phyloP scores from a whole-genome alignment of 2,797 vertebrate species.

The Apodemus agrarius region DNA sequence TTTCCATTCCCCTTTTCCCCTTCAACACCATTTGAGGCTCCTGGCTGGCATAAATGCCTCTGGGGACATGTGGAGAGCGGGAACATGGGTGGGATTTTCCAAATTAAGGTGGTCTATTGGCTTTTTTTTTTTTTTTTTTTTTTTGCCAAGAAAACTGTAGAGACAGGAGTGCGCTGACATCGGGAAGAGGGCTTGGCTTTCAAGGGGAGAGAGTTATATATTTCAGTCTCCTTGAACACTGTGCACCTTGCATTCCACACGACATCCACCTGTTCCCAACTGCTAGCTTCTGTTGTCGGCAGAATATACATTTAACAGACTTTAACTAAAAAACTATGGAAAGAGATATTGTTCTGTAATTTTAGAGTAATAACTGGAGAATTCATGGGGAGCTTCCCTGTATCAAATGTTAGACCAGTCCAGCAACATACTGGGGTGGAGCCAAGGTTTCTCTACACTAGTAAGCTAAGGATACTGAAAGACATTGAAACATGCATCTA shows the following conservation, averaged over 20 bases:
- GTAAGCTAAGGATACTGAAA: background rate
- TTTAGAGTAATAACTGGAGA: background rate
- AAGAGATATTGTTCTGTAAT: background rate
- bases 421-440: background rate
- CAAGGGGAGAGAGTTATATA: background rate
- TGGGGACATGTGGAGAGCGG: conserved; percentile 10
- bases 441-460: background rate
- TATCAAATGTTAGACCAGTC: background rate
- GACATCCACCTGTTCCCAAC: background rate
- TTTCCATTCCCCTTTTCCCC: conserved; percentile 29
- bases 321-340: background rate
- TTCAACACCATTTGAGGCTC: conserved; percentile 54
- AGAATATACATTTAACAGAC: background rate
- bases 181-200: conserved; percentile 46
- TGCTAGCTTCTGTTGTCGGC: background rate
- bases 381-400: background rate
- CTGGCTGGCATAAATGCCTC: conserved; percentile 59
- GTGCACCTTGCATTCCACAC: background rate
- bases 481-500: background rate
- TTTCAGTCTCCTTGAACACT: background rate
- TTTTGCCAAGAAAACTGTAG: background rate
- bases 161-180: conserved; percentile 11
- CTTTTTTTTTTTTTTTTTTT: no score
- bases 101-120: conserved; percentile 70
- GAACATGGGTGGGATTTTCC: conserved; percentile 79